Evolutionary conservation across 1,140 invertebrate genomes (phyloP).

Genomic region (Agraylea sexmaculata): DNA sequence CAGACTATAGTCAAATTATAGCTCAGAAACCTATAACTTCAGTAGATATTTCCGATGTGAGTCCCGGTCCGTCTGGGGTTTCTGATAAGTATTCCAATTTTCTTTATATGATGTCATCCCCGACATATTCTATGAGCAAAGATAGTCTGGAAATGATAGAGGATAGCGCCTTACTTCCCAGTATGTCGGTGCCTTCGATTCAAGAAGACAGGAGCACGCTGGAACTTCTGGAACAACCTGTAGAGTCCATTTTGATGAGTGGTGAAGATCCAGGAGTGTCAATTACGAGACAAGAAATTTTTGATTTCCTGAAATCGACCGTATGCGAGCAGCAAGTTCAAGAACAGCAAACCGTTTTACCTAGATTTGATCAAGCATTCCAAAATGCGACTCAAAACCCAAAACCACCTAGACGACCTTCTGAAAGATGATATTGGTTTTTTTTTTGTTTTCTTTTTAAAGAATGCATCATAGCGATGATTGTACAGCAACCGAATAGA

Average conservation of each 20-base stretch:
- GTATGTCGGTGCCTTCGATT: conserved; percentile 29
- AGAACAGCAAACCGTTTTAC: conserved; percentile 27
- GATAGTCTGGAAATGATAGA: too few relatives aligned
- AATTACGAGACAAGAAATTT: conserved; percentile 15
- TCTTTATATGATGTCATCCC: too few relatives aligned
- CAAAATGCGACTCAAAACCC: conserved; percentile 34
- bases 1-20: too few relatives aligned
- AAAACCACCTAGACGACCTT: conserved; percentile 35
- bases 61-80: too few relatives aligned
- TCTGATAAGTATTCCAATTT: too few relatives aligned
- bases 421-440: conserved; percentile 18
- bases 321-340: background rate
- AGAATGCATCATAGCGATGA: background rate
- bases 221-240: conserved; percentile 11
- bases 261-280: conserved; percentile 9
- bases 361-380: conserved; percentile 37
- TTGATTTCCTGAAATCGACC: conserved; percentile 3
- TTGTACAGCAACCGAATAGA: background rate
- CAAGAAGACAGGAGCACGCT: conserved; percentile 29
- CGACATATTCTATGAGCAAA: too few relatives aligned
- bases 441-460: background rate
- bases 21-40: too few relatives aligned
- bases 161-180: too few relatives aligned
- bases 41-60: too few relatives aligned
- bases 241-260: conserved; percentile 26